Base-by-base conservation (phyloP, 2,888 invertebrate genomes). In the Hypercompe scribonia region DNA sequence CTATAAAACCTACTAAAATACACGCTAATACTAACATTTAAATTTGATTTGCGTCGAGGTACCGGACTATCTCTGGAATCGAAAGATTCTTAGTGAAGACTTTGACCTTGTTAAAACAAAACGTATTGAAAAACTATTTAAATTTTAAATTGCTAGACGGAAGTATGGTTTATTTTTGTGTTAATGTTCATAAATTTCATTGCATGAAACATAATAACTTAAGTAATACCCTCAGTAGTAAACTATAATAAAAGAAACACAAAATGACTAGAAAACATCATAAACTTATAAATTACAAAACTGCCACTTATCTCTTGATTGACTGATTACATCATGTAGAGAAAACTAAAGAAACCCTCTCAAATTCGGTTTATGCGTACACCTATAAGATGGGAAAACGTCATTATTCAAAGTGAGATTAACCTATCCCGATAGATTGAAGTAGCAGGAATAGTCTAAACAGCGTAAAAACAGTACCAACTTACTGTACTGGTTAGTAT, bases 361-460 rank as follows among this genome's bases (percentile, higher is more conserved):
- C 31, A 61, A 74, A 74, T 65, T 54, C 46, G 63, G 36, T 36
- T 75, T 72, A 46, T 65, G 71, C 54, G 68, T 61, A 50, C 66
- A 61, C 54, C 71, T 36, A 50, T 46, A 68, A 58, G 50, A 54
- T 71, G 71, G 50, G 46, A 33, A 68, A 72, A 71, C 72, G 75
- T 75, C 75, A 75, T 72, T 72, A 74, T 71, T 71, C 58, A 69
- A 72, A 75, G 42, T 72, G 39, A 66, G 75, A 66, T 46, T 33
- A 68, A 75, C 65, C 58, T 74, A 71, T 68, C 39, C 68, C 42
- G 39, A 74, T 71, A 74, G 66, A 66, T 68, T 72, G 72, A 72
- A 68, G 64, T 68, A 54, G n/a, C 8, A 31, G 15, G 42, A 63
- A 63, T 33, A 36, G 64, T 68, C 65, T 39, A 54, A 39, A 71